Percentiles rank a stretch among this genome's conserved stretches.
Conservation (phyloP, 2,797 vertebrate genomes). For the Cossypha dichroa region DNA sequence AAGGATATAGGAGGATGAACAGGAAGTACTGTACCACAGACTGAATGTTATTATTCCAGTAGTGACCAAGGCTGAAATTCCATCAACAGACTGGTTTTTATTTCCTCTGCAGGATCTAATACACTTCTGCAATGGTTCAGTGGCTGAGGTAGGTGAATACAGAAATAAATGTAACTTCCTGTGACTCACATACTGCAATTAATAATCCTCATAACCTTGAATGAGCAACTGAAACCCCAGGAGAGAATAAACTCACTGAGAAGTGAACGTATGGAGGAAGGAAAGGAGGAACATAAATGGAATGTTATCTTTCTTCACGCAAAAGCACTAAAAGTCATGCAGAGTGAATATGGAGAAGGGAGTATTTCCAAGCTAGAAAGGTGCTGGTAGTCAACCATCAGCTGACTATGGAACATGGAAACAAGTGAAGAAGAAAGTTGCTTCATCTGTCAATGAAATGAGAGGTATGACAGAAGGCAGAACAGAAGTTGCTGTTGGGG, state of each 20-base stretch:
- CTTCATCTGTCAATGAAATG: not conserved
- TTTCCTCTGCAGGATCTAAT: not conserved
- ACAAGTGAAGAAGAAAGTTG: not conserved
- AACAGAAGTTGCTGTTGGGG: not conserved
- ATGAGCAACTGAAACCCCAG: not conserved
- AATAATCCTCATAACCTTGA: slow-evolving; percentile 7
- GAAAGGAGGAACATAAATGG: not conserved
- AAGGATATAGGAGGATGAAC: not conserved
- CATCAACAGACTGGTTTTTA: not conserved
- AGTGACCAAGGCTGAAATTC: not conserved
- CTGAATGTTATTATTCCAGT: not conserved
- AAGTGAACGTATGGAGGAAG: slow-evolving; percentile 1
- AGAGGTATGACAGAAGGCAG: not conserved
- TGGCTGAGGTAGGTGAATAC: not conserved
- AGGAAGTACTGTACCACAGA: not conserved
- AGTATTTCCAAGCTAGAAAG: not conserved
- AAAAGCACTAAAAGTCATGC: not conserved
- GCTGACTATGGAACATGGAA: not conserved
- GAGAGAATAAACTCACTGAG: slow-evolving; percentile 13
- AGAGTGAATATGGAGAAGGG: not conserved
- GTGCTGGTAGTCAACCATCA: not conserved
- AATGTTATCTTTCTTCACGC: not conserved
- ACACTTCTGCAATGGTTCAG: not conserved
- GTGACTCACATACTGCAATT: not conserved
- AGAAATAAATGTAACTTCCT: slow-evolving; percentile 29